Percentiles rank a stretch among this genome's conserved stretches.
phyloP scores from a whole-genome alignment of 2,888 invertebrate species.

The Trachelus troglodyta region DNA sequence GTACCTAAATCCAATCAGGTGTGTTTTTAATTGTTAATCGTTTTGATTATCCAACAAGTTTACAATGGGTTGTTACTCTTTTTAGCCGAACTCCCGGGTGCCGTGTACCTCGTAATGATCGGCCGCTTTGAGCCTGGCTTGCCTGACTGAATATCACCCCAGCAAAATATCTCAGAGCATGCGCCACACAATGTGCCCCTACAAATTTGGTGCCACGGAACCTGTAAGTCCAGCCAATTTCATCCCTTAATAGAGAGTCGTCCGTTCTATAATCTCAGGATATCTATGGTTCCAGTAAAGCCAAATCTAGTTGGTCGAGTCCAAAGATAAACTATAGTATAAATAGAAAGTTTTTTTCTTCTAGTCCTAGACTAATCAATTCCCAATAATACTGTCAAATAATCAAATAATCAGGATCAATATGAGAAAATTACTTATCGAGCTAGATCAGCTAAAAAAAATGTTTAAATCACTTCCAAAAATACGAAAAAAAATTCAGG shows the following conservation, averaged over 20 bases:
- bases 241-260: neutral
- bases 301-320: neutral
- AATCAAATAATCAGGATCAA: neutral
- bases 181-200: slow-evolving; percentile 35
- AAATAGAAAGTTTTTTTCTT: neutral
- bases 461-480: neutral
- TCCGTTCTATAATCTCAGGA: neutral
- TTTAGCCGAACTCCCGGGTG: slow-evolving; percentile 28
- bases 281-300: neutral
- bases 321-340: neutral
- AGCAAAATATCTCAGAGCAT: slow-evolving; percentile 40
- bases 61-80: neutral
- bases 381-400: neutral
- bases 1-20: neutral
- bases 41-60: neutral
- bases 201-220: slow-evolving; percentile 16
- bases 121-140: slow-evolving; percentile 47
- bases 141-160: slow-evolving; percentile 50
- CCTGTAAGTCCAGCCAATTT: neutral
- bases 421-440: neutral
- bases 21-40: neutral
- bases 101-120: slow-evolving; percentile 57
- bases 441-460: neutral
- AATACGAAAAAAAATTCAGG: neutral
- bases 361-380: neutral